Base-by-base conservation (phyloP, 2,888 invertebrate genomes). In the Dastarcus helophoroides region DNA sequence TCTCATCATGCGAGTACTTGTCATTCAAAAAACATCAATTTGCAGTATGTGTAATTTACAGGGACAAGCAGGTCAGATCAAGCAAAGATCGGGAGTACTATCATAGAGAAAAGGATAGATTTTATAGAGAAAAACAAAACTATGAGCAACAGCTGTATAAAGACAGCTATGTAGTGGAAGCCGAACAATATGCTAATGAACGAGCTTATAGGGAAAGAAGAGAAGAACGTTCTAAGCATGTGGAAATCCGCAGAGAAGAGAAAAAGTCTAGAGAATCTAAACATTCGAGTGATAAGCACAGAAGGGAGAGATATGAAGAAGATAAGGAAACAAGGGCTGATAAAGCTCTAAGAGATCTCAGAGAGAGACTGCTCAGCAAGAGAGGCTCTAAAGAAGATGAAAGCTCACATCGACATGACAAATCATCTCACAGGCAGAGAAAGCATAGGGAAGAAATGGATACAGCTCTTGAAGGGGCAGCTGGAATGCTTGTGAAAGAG, bases 271-370 rank as follows among this genome's bases (percentile, higher is more conserved):
- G 44, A 28, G 35, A 32, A 25, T 6, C 24, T 6, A 13, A 37
- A 10, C 39, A 42, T 17, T 54, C 53, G 6, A 41, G 42, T 31
- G 56, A 58, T 23, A 56, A 53, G 35, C 50, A 55, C 33, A 47
- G 56, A 4, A 42, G 53, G 10, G 49, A 49, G 3, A 40, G 48
- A 16, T 55, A 56, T 39, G 60, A 58, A 6, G 57, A 60, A 7
- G 63, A 64, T 33, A 64, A 64, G n/a, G 53, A 63, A 35, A 58
- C 53, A 25, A 68, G 69, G 12, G 71, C 69, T 0, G 75, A 72
- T 49, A 67, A 71, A 42, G 73, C 79, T 33, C 64, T 83, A 36
- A 80, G 83, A 53, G 84, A 85, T 60, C 64, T 85, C 50, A 68
- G 84, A 43, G 79, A 78, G 45, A 70, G 83, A 48, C 62, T 79